Evolutionary conservation across 2,797 vertebrate species (phyloP).

Genomic region (Rhinatrema bivittatum): DNA sequence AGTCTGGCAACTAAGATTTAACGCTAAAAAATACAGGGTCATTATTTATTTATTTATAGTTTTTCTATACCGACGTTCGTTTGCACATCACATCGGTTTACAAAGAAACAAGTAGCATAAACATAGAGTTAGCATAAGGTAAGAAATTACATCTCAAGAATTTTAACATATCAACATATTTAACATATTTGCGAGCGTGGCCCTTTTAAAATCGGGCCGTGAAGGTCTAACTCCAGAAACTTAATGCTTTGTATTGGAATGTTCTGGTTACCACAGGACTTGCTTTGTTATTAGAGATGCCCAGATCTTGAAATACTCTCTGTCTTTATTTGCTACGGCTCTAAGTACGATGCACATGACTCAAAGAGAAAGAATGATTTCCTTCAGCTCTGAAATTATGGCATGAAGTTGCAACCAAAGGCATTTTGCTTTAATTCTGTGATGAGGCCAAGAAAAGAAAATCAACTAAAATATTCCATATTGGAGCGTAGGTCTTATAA

Average conservation of each 20-base stretch:
- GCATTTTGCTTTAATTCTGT: background rate
- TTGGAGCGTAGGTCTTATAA: background rate
- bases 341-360: fast-evolving
- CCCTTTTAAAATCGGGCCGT: too few relatives aligned
- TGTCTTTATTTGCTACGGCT: background rate
- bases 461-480: background rate
- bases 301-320: background rate
- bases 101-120: too few relatives aligned
- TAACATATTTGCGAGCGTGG: too few relatives aligned
- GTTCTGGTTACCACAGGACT: slow-evolving; percentile 6
- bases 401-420: fast-evolving
- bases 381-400: background rate
- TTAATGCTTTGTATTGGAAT: slow-evolving; percentile 25
- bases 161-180: too few relatives aligned
- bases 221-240: slow-evolving; percentile 1
- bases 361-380: fast-evolving
- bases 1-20: too few relatives aligned
- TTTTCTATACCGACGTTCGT: too few relatives aligned
- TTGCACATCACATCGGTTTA: too few relatives aligned
- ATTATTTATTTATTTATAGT: too few relatives aligned
- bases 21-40: too few relatives aligned
- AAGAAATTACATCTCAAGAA: too few relatives aligned
- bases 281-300: slow-evolving; percentile 4
- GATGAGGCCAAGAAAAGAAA: fast-evolving
- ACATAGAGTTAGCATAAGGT: too few relatives aligned